A percentile compares a stretch with the other conserved stretches of the same genome.
Evolutionary conservation across 2,888 invertebrate genomes (phyloP).

Genomic region (Bombylius major): DNA sequence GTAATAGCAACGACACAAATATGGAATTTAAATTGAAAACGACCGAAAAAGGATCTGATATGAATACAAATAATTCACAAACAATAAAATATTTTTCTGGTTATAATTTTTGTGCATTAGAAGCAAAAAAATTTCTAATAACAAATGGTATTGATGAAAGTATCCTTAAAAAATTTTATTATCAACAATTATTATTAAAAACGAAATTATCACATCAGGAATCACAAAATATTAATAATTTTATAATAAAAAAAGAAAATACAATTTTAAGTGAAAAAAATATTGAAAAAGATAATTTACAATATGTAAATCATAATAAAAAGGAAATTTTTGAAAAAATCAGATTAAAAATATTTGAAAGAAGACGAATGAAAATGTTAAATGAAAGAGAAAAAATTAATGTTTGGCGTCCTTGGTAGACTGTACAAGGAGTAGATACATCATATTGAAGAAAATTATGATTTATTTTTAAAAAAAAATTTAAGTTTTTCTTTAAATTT

Average conservation of each 20-base stretch:
- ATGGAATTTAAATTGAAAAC: too few relatives aligned
- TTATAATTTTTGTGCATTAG: not conserved
- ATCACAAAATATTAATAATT: not conserved
- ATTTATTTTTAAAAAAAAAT: too few relatives aligned
- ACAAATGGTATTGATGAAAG: not conserved
- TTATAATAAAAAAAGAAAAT: not conserved
- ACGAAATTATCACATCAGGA: not conserved
- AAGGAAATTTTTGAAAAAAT: not conserved
- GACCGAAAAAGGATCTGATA: not conserved
- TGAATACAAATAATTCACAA: not conserved
- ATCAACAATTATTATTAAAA: not conserved
- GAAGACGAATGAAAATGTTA: not conserved
- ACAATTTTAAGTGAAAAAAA: not conserved
- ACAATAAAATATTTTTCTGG: not conserved
- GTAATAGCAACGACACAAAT: not conserved
- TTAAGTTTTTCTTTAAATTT: too few relatives aligned
- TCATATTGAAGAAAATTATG: too few relatives aligned
- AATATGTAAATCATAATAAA: not conserved
- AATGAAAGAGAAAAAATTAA: not conserved
- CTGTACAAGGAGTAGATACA: not conserved
- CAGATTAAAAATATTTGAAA: not conserved
- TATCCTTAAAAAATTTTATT: not conserved
- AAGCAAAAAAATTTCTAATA: not conserved
- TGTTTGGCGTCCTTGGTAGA: not conserved
- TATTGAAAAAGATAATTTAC: not conserved